phyloP scores from a whole-genome alignment of 1,140 invertebrate genomes.

The Calosoma granatense region DNA sequence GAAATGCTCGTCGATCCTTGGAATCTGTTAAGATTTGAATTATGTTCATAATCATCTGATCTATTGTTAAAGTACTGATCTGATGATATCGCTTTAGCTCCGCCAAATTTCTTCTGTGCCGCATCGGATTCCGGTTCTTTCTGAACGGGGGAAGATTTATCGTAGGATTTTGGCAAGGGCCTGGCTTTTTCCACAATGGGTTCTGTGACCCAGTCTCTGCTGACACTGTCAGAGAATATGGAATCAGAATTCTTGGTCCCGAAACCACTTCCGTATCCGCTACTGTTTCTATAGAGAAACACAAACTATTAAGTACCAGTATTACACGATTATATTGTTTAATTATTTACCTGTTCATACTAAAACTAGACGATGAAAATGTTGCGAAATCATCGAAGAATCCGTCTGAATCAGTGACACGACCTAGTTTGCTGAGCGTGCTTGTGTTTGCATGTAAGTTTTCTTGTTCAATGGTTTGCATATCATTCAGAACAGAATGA shows the following conservation, averaged over 20 bases:
- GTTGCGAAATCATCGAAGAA: conserved; percentile 34
- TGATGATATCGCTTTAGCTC: conserved; percentile 95
- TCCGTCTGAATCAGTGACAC: conserved; percentile 26
- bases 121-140: conserved; percentile 36
- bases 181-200: background rate
- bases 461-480: conserved; percentile 87
- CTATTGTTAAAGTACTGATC: conserved; percentile 87
- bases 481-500: conserved; percentile 88
- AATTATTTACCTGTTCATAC: conserved; percentile 32
- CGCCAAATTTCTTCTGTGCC: conserved; percentile 90
- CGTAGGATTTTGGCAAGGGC: background rate
- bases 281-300: background rate
- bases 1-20: conserved; percentile 90
- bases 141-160: background rate
- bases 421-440: conserved; percentile 27
- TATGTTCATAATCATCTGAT: conserved; percentile 49
- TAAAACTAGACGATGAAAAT: conserved; percentile 39
- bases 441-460: conserved; percentile 28
- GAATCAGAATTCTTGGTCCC: conserved; percentile 17
- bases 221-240: background rate
- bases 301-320: background rate
- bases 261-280: conserved; percentile 25
- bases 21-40: conserved; percentile 49
- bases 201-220: background rate
- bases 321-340: background rate